These are phyloP conservation scores for Xiphophorus couchianus DNA, from an alignment of 2,113 vertebrate species.

Conservation along the genomic window DNA sequence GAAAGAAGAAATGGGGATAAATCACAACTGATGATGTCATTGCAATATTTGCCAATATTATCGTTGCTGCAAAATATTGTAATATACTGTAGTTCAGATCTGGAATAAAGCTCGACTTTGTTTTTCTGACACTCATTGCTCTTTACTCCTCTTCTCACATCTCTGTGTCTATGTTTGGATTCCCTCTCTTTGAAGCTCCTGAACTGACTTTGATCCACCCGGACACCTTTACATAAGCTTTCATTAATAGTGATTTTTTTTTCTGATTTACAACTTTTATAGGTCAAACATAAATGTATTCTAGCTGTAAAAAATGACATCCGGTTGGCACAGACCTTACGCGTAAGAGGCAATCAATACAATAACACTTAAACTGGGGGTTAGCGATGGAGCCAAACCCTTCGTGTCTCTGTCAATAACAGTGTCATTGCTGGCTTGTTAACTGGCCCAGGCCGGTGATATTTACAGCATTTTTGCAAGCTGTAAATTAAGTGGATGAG, in stretches of 20 bases:
- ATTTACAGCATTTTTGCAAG: slow-evolving; percentile 33
- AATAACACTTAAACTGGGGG: slow-evolving; percentile 45
- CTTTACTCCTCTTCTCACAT: not conserved
- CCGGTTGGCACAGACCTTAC: slow-evolving; percentile 24
- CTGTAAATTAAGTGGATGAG: slow-evolving; percentile 22
- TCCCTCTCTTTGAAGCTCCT: too few relatives aligned
- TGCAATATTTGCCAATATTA: not conserved
- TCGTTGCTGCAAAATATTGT: not conserved
- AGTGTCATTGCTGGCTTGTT: slow-evolving; percentile 46
- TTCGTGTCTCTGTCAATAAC: slow-evolving; percentile 38
- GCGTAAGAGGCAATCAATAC: slow-evolving; percentile 54
- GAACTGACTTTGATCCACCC: not conserved
- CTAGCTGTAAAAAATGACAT: not conserved
- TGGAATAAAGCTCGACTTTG: too few relatives aligned
- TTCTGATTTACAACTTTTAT: not conserved
- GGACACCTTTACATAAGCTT: not conserved
- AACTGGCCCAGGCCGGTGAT: slow-evolving; percentile 14
- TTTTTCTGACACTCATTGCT: too few relatives aligned
- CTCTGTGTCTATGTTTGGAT: not conserved
- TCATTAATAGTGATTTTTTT: not conserved
- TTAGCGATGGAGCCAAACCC: slow-evolving; percentile 30
- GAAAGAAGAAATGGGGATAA: not conserved
- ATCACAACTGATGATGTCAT: not conserved
- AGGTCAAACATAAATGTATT: slow-evolving; percentile 3
- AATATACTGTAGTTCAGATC: too few relatives aligned